These are phyloP conservation scores for Protobothrops mucrosquamatus DNA, from an alignment of 2,113 vertebrate species.

Conservation along the genomic window DNA sequence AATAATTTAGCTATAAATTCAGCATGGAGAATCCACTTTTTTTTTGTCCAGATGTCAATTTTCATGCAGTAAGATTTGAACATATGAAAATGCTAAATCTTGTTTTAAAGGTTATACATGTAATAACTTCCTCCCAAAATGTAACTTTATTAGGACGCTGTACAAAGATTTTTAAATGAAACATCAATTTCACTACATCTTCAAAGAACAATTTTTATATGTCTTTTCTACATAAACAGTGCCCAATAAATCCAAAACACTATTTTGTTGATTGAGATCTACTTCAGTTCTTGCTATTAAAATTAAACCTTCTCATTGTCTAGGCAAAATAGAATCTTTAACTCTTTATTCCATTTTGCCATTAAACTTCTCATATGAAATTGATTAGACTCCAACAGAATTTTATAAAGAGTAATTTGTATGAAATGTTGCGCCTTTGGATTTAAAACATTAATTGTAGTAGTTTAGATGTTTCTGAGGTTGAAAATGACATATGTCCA, in stretches of 20 bases:
- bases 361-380: not conserved
- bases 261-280: not conserved
- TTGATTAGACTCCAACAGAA: not conserved
- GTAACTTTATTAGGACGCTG: not conserved
- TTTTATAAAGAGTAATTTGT: not conserved
- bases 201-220: not conserved
- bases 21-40: not conserved
- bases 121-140: not conserved
- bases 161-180: not conserved
- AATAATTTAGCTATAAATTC: not conserved
- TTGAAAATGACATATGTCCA: not conserved
- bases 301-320: not conserved
- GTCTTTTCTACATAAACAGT: not conserved
- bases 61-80: not conserved
- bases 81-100: not conserved
- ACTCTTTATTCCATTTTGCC: not conserved
- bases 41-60: not conserved
- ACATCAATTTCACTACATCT: not conserved
- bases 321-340: not conserved
- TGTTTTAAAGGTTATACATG: not conserved
- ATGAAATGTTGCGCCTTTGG: not conserved
- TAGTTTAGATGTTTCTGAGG: not conserved
- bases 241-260: not conserved
- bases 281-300: not conserved
- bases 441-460: not conserved